Evolutionary conservation across 2,888 invertebrate genomes (phyloP), one percentile per base, ranked within the genome.

Genomic region (Ferdinandea cuprea): DNA sequence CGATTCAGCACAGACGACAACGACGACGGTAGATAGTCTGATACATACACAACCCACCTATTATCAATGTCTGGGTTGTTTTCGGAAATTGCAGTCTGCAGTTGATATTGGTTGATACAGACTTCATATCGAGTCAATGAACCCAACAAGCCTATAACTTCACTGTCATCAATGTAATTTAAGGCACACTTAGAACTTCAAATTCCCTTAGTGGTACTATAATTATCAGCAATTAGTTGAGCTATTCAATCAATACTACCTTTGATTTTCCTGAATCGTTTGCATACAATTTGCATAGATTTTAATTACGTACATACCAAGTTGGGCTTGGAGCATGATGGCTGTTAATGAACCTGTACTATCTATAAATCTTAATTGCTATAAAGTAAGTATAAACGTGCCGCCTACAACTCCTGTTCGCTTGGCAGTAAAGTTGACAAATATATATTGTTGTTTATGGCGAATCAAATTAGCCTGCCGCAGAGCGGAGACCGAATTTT

Each of bases 11-110:
- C 37, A 44, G 42, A 58, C 35, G 58, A 17, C 13, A 37, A 11
- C n/a, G 7, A 40, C 2, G 6, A 13, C 5, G 35, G 32, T 9
- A 11, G 15, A 25, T 35, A 63, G 54, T 48, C 56, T 40, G 30
- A 37, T 68, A 50, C 35, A 42, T 42, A 56, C 58, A 63, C 42
- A 48, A 42, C n/a, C n/a, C n/a, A n/a, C n/a, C 37, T 37, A 28
- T 58, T 61, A 40, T 69, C 42, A 40, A 63, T 63, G 65, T 72
- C 65, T 72, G 50, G 32, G 42, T 3, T 50, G 42, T 50, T 58
- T 58, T 58, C 28, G 63, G 58, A 65, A 65, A 78, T 59, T 72
- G 65, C 50, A 28, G 71, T 77, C 69, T 59, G 52, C 52, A 19
- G 52, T 63, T 52, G 30, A 40, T 42, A 61, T 54, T 50, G 54